These are phyloP conservation scores for Sinocyclocheilus rhinocerous DNA, from an alignment of 2,113 vertebrate genomes.

Conservation along the genomic window DNA sequence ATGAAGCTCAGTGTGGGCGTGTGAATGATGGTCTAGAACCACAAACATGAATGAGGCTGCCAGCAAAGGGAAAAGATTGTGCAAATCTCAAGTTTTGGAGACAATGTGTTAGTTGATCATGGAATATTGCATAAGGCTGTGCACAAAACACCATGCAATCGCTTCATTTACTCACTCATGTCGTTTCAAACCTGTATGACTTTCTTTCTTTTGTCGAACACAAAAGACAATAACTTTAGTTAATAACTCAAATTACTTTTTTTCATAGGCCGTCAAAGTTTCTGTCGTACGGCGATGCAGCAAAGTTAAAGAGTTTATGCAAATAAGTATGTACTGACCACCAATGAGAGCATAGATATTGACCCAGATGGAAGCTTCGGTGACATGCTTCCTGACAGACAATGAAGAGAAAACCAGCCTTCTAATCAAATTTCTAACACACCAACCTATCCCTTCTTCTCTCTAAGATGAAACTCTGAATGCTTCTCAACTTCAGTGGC, in stretches of 20 bases:
- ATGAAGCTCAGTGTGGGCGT: not conserved
- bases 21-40: slow-evolving; percentile 8
- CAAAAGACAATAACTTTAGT: no score
- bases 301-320: no score
- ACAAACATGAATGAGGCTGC: slow-evolving; percentile 3
- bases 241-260: no score
- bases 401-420: not conserved
- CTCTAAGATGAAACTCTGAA: not conserved
- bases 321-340: no score
- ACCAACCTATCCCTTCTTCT: not conserved
- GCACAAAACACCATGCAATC: not conserved
- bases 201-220: not conserved
- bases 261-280: no score
- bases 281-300: no score
- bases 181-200: not conserved
- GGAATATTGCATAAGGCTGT: not conserved
- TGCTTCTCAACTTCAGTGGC: not conserved
- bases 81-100: not conserved
- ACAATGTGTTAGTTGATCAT: not conserved
- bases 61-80: not conserved
- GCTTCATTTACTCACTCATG: not conserved
- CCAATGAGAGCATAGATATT: no score
- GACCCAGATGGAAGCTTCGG: no score
- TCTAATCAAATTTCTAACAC: not conserved
- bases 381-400: no score